Evolutionary conservation across 2,888 invertebrate species (phyloP).

Genomic region (Mesorhabditis spiculigera): DNA sequence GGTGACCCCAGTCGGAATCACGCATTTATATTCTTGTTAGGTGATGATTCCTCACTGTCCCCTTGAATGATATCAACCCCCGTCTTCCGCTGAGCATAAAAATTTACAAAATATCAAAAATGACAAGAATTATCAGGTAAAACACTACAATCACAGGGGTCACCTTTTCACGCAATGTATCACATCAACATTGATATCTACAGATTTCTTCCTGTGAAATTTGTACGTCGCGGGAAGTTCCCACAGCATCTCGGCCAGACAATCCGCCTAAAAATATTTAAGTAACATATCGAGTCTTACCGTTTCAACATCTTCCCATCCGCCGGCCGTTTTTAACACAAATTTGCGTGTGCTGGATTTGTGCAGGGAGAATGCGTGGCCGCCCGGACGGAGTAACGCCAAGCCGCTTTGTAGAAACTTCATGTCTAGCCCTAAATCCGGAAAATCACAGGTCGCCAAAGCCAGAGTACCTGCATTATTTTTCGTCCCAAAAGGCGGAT

Average conservation of each 20-base stretch:
- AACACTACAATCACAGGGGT: not conserved
- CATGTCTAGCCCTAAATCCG: conserved; percentile 76
- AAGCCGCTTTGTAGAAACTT: conserved; percentile 78
- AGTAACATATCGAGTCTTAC: not conserved
- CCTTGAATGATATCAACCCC: no score
- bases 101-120: no score
- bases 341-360: conserved; percentile 81
- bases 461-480: conserved; percentile 67
- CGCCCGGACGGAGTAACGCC: conserved; percentile 61
- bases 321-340: conserved; percentile 33
- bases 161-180: conserved; percentile 30
- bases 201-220: conserved; percentile 43
- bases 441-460: conserved; percentile 3
- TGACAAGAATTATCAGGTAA: not conserved
- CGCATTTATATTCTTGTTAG: no score
- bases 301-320: conserved; percentile 25
- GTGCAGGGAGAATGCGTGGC: conserved; percentile 83
- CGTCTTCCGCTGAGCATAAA: no score
- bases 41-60: no score
- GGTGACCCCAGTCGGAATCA: no score
- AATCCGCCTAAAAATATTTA: conserved; percentile 65
- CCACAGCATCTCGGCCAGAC: conserved; percentile 79
- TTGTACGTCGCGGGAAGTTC: conserved; percentile 79
- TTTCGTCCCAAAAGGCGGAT: conserved; percentile 98
- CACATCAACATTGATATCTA: conserved; percentile 48